Evolutionary conservation across 2,113 vertebrate species (phyloP).

Genomic region (Microtus pennsylvanicus): DNA sequence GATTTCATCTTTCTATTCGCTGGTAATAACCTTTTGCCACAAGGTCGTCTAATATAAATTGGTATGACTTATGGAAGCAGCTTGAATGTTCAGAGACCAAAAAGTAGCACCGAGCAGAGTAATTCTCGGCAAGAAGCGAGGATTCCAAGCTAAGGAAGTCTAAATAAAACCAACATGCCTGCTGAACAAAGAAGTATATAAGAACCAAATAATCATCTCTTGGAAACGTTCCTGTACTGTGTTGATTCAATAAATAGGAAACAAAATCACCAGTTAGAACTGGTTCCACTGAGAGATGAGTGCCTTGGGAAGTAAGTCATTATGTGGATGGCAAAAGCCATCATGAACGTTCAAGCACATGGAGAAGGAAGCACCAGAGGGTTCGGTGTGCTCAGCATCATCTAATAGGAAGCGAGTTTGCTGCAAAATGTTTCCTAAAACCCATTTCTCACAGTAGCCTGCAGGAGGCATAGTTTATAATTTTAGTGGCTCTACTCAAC

Average conservation of each 20-base stretch:
- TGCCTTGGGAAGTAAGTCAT: neutral
- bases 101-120: neutral
- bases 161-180: neutral
- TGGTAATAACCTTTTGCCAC: neutral
- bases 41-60: neutral
- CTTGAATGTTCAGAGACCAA: slow-evolving; percentile 12
- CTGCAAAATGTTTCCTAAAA: neutral
- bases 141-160: neutral
- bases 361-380: neutral
- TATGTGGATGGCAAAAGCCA: neutral
- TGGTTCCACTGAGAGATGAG: neutral
- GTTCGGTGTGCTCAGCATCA: neutral
- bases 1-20: neutral
- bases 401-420: neutral
- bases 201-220: neutral
- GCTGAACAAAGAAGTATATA: slow-evolving; percentile 17
- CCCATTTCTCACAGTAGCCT: neutral
- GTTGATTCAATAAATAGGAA: neutral
- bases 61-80: neutral
- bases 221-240: neutral
- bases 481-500: neutral
- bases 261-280: neutral
- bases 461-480: neutral
- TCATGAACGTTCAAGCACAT: neutral
- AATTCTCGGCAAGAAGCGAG: neutral